These are phyloP conservation scores for Numenius phaeopus DNA, from an alignment of 2,797 vertebrate species.

Conservation along the genomic window DNA sequence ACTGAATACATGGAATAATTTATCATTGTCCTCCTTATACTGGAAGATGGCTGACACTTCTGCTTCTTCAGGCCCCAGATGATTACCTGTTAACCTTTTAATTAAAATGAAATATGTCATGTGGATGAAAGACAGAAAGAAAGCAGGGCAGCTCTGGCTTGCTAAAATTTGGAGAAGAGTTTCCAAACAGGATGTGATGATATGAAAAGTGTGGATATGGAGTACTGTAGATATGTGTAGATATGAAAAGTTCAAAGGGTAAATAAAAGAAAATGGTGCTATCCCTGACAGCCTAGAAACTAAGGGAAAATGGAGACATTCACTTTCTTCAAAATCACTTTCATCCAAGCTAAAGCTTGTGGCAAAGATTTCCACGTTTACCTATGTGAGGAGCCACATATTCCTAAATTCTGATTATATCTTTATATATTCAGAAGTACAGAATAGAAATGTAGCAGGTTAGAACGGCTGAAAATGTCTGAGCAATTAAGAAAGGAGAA, in stretches of 20 bases:
- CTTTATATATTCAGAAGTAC: neutral
- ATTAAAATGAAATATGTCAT: neutral
- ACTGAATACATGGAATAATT: neutral
- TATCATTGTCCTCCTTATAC: neutral
- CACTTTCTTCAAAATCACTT: neutral
- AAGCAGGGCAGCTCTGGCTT: neutral
- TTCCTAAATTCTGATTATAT: neutral
- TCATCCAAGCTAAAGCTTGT: neutral
- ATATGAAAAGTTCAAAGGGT: neutral
- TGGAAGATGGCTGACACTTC: neutral
- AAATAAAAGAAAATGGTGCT: neutral
- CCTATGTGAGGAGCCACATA: neutral
- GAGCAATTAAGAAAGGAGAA: neutral
- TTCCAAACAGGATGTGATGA: neutral
- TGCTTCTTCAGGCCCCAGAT: neutral
- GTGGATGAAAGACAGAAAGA: neutral
- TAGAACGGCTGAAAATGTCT: neutral
- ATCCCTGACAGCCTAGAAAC: neutral
- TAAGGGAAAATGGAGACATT: neutral
- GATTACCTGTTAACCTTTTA: neutral
- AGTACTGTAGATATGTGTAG: accelerated
- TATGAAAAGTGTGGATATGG: neutral
- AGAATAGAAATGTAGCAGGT: neutral
- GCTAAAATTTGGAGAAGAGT: neutral
- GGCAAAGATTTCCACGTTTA: neutral